phyloP scores from a whole-genome alignment of 2,797 vertebrate species.

The Tachyglossus aculeatus region DNA sequence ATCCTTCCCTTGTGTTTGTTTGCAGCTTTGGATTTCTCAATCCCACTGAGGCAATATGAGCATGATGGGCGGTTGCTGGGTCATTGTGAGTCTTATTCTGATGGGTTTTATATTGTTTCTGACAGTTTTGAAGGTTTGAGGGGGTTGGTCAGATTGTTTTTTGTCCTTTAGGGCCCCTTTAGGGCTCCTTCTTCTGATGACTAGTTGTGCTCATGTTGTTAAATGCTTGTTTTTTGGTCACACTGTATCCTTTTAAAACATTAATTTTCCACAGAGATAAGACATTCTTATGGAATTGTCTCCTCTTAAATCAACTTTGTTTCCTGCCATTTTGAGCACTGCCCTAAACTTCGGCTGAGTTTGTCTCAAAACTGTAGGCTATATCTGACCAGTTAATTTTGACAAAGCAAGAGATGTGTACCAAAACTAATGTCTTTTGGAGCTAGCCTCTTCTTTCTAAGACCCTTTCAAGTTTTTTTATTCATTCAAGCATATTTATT shows the following conservation, averaged over 20 bases:
- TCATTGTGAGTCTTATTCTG: conserved; percentile 47
- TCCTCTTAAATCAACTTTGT: conserved; percentile 34
- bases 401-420: conserved; percentile 33
- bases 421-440: conserved; percentile 25
- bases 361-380: conserved; percentile 40
- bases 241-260: conserved; percentile 52
- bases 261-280: conserved; percentile 49
- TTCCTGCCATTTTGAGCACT: conserved; percentile 42
- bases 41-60: conserved; percentile 28
- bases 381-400: conserved; percentile 38
- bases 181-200: conserved; percentile 41
- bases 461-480: conserved; percentile 65
- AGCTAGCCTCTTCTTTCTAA: conserved; percentile 50
- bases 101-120: conserved; percentile 42
- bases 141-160: conserved; percentile 2
- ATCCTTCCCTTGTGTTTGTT: conserved; percentile 45
- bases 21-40: conserved; percentile 54
- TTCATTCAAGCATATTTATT: too few relatives aligned
- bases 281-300: conserved; percentile 47
- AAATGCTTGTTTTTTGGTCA: conserved; percentile 48
- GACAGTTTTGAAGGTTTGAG: not conserved
- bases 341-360: conserved; percentile 43
- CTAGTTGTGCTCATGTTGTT: conserved; percentile 56
- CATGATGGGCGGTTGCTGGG: conserved; percentile 52
- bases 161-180: conserved; percentile 33